Evolutionary conservation across 2,113 vertebrate species (phyloP), one percentile per base, ranked within the genome.

Genomic region (Gnathonemus echidnorhynchus): DNA sequence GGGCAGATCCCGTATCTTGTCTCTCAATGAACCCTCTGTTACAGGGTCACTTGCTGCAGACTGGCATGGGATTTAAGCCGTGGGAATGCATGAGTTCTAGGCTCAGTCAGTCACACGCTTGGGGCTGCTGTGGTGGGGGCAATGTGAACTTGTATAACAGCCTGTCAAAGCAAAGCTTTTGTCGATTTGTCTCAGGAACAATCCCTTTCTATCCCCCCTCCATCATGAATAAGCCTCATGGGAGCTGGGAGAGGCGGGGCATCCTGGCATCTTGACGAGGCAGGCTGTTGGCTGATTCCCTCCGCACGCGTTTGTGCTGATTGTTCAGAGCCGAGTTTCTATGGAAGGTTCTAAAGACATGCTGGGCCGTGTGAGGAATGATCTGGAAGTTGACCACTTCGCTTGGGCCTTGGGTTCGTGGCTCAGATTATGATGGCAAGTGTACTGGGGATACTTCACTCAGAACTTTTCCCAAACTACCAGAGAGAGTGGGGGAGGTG

Each of bases 21-120:
- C 45, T 89, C 93, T 97, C 94, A 96, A 96, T 95, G 92, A 94
- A 91, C 86, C 53, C 92, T 95, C 94, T 97, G 95, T 98, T 95
- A 90, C 87, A 89, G 91, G 93, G 93, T 24, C 91, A 93, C 94
- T 94, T 95, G 88, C 92, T 91, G 89, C 90, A 93, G 91, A 52
- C 94, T 95, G 94, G 92, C 95, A 80, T 52, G 1, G 17, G 89
- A 90, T 93, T 94, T 94, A 90, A 94, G 91, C 93, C 91, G 90
- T 90, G 95, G 93, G 94, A 94, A 94, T 95, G 94, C 94, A 91
- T 91, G 86, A 90, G 94, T 96, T 94, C 92, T 92, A 93, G 56
- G 92, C 49, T 42, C 91, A 94, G 92, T 92, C 91, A 92, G 94
- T 95, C 96, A 94, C 95, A 94, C 96, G 95, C 92, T 94, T 92